Evolutionary conservation across 2,797 vertebrate genomes (phyloP), one percentile per base, ranked within the genome.

Genomic region (Phyllotis vaccarum): DNA sequence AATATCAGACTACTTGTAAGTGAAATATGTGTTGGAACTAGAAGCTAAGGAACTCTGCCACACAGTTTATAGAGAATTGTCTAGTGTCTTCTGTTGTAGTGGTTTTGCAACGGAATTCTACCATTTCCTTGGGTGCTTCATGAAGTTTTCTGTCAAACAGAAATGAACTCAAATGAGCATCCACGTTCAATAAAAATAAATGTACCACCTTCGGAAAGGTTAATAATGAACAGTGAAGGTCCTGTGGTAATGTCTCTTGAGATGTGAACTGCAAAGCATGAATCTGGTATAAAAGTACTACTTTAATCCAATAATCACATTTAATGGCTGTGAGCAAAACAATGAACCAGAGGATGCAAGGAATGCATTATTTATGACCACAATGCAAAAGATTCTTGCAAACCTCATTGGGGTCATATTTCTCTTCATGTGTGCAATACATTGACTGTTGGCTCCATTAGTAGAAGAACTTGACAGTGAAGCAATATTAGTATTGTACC

Each of bases 51-150:
- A 21, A 68, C 70, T 89, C 49, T 74, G 22, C 31, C 75, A 24
- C 1, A 68, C 3, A 27, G 9, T 27, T 60, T 82, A 89, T 5
- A 60, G 34, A 86, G 46, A 81, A 10, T 7, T 11, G n/a, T 89
- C 22, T 93, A 80, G 56, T 74, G 62, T 40, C 34, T 54, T 12
- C 62, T 22, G 40, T 22, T 62, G 40, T 0, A 82, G 24, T 37
- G 86, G 40, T 64, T 94, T 88, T 93, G 54, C 34, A 93, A 93
- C 34, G 1, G 19, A 76, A 78, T n/a, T 62, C 31, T 76, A 22
- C 27, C 34, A 46, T 49, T 75, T 75, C 27, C 13, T 17, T 11
- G 31, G 29, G 5, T 27, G 37, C 3, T 88, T 88, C 37, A 24
- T 17, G 58, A 74, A 62, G 56, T 49, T 62, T 24, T 3, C 40